These are phyloP conservation scores for Phthorimaea operculella DNA, from an alignment of 1,140 invertebrate species.

Conservation along the genomic window DNA sequence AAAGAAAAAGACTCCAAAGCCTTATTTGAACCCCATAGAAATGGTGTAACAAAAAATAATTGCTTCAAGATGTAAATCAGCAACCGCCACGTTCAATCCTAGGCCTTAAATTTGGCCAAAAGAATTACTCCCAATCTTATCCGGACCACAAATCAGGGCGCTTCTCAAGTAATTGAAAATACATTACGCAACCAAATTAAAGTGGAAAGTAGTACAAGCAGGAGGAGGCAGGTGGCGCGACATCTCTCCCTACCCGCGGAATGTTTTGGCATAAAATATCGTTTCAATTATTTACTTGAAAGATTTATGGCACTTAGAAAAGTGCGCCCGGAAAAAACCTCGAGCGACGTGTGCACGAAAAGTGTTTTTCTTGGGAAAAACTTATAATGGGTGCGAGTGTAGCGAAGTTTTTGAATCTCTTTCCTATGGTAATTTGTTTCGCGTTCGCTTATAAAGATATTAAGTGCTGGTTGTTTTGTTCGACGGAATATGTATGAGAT, in stretches of 20 bases:
- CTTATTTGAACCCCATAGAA: too few species aligned
- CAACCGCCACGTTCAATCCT: not conserved
- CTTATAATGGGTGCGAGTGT: conserved; percentile 66
- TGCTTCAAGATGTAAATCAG: too few species aligned
- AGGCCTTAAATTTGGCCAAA: conserved; percentile 9
- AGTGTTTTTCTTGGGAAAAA: conserved; percentile 63
- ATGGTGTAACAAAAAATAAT: too few species aligned
- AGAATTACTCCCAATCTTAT: conserved; percentile 44
- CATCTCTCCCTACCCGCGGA: conserved; percentile 59
- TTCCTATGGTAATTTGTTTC: conserved; percentile 67
- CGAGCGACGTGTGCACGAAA: conserved; percentile 64
- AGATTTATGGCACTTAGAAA: conserved; percentile 67
- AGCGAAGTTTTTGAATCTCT: conserved; percentile 62
- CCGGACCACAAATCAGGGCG: conserved; percentile 58
- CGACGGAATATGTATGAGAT: conserved; percentile 6
- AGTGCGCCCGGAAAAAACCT: conserved; percentile 64
- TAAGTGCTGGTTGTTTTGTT: conserved; percentile 21
- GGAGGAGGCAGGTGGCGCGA: conserved; percentile 52
- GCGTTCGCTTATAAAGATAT: conserved; percentile 54
- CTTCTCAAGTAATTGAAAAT: conserved; percentile 67
- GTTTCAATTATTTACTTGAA: conserved; percentile 68
- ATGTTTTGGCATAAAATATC: conserved; percentile 69
- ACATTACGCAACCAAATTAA: conserved; percentile 68
- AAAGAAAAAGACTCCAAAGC: too few species aligned
- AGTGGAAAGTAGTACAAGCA: conserved; percentile 66